Conservation (phyloP, 2,888 invertebrate genomes). For the Napeogenes inachia region DNA sequence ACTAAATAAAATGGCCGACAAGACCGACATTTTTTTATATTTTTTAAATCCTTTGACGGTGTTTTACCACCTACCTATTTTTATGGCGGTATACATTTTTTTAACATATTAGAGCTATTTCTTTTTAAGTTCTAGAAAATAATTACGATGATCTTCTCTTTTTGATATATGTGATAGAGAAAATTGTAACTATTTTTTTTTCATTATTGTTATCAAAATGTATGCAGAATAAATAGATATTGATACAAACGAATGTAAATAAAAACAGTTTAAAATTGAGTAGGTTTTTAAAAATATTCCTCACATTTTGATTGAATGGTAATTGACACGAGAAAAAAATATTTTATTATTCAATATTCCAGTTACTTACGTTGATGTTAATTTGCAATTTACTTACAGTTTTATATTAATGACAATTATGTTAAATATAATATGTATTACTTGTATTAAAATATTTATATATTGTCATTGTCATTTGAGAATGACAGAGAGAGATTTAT, state of each 20-base stretch:
- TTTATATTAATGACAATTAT: background rate
- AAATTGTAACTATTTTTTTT: too few species aligned
- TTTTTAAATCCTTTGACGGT: slow-evolving; percentile 31
- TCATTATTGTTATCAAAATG: too few species aligned
- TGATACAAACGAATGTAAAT: background rate
- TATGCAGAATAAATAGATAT: background rate
- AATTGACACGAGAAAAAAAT: too few species aligned
- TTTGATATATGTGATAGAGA: too few species aligned
- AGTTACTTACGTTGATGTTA: slow-evolving; percentile 5
- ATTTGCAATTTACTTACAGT: background rate
- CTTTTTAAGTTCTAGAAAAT: background rate
- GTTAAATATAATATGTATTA: background rate
- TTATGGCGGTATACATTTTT: slow-evolving; percentile 33
- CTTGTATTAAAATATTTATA: background rate
- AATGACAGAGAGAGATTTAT: too few species aligned
- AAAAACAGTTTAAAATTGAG: background rate
- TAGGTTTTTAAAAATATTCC: slow-evolving; percentile 1
- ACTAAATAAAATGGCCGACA: slow-evolving; percentile 35
- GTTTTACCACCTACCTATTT: slow-evolving; percentile 27
- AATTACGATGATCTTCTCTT: too few species aligned
- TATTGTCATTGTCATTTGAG: too few species aligned
- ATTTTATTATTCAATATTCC: slow-evolving; percentile 10
- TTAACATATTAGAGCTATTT: slow-evolving; percentile 6
- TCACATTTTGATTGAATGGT: too few species aligned
- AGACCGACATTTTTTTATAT: slow-evolving; percentile 25